Conservation (phyloP, 2,888 invertebrate genomes). For the Rhimphoctona megacephalus region DNA sequence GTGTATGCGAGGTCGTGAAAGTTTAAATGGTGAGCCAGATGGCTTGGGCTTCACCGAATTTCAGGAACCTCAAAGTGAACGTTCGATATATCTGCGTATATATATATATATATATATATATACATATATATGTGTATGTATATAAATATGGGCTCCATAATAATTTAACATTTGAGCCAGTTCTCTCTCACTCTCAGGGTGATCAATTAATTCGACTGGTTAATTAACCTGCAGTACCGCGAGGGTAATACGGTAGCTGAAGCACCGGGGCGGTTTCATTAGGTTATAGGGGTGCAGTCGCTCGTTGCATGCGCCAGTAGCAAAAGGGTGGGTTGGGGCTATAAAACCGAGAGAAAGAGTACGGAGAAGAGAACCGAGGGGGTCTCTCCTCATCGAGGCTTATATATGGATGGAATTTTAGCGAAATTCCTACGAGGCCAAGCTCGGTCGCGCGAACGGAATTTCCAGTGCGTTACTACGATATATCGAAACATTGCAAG, state of each 20-base stretch:
- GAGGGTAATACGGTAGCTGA: constrained; percentile 39
- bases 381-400: constrained; percentile 36
- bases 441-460: constrained; percentile 71
- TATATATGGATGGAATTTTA: constrained; percentile 78
- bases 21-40: constrained; percentile 8
- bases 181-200: constrained; percentile 62
- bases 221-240: constrained; percentile 76
- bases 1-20: constrained; percentile 10
- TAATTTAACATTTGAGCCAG: constrained; percentile 47
- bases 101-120: not conserved
- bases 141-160: constrained; percentile 36
- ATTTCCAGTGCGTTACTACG: constrained; percentile 72
- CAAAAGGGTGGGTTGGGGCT: constrained; percentile 19
- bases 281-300: constrained; percentile 69
- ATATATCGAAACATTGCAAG: constrained; percentile 13
- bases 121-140: not conserved
- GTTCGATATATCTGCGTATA: constrained; percentile 16
- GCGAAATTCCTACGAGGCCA: constrained; percentile 77
- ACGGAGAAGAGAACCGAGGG: not conserved
- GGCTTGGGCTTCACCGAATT: constrained; percentile 27
- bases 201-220: constrained; percentile 81
- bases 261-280: constrained; percentile 75
- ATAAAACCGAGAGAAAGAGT: constrained; percentile 43
- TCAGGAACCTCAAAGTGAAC: constrained; percentile 29
- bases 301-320: constrained; percentile 46